Evolutionary conservation across 2,113 vertebrate species (phyloP).

Genomic region (Mesoclemmys tuberculata): DNA sequence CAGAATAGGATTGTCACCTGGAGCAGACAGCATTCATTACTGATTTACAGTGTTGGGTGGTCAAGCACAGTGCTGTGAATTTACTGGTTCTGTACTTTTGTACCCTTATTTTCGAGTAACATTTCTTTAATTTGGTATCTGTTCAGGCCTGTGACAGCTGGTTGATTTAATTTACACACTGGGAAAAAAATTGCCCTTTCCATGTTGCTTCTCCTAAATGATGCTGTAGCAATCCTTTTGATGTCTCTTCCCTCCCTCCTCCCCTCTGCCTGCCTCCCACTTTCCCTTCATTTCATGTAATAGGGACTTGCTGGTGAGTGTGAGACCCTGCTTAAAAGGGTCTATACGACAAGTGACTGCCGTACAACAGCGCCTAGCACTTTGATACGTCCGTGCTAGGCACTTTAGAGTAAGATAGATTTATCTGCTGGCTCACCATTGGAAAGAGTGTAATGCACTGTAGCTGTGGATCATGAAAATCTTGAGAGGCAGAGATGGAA

Average conservation of each 20-base stretch:
- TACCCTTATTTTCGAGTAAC: neutral
- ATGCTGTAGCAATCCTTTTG: neutral
- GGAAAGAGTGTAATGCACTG: neutral
- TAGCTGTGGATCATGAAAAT: neutral
- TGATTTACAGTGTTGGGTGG: neutral
- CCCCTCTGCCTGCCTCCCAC: too few species aligned
- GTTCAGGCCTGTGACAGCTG: neutral
- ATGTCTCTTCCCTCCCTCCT: too few species aligned
- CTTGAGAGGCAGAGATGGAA: neutral
- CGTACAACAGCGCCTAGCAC: neutral
- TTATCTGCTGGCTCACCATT: neutral
- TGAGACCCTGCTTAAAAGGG: neutral
- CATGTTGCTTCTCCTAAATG: neutral
- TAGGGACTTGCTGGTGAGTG: neutral
- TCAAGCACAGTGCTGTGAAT: too few species aligned
- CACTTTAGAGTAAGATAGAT: neutral
- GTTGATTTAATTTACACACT: too few species aligned
- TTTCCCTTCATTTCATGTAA: neutral
- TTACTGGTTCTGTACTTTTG: too few species aligned
- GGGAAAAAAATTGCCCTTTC: neutral
- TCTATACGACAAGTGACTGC: neutral
- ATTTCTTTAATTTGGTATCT: neutral
- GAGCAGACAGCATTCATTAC: rapidly evolving
- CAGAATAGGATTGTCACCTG: too few species aligned
- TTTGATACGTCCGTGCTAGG: neutral